These are phyloP conservation scores for Onchidella celtica DNA, from an alignment of 2,888 invertebrate species.

Conservation along the genomic window DNA sequence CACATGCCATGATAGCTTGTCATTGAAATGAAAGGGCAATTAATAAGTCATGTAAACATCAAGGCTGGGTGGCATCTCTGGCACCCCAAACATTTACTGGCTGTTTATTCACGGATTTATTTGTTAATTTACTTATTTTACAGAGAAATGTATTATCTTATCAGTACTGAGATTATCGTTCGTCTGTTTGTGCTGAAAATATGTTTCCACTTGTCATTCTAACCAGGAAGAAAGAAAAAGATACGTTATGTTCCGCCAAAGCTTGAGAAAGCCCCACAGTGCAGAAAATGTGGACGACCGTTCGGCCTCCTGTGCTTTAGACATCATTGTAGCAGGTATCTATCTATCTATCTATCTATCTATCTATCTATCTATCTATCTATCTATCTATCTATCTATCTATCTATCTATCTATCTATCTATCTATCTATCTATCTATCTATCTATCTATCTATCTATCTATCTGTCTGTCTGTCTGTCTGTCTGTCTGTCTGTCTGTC, in stretches of 20 bases:
- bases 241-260: neutral
- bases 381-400: neutral
- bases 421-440: neutral
- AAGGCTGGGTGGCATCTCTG: too few species aligned
- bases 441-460: neutral
- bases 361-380: neutral
- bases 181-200: too few species aligned
- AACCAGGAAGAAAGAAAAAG: constrained; percentile 2
- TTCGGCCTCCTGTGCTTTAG: constrained; percentile 25
- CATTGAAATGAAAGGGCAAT: too few species aligned
- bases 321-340: constrained; percentile 22
- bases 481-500: neutral
- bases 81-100: too few species aligned
- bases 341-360: neutral
- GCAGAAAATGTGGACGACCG: constrained; percentile 16
- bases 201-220: too few species aligned
- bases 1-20: too few species aligned
- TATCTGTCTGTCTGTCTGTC: neutral
- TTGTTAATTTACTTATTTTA: too few species aligned
- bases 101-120: too few species aligned
- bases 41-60: too few species aligned
- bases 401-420: neutral
- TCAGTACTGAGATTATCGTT: too few species aligned
- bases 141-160: too few species aligned
- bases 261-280: constrained; percentile 12